Evolutionary conservation across 2,113 vertebrate species (phyloP).

Genomic region (Cisticola juncidis): DNA sequence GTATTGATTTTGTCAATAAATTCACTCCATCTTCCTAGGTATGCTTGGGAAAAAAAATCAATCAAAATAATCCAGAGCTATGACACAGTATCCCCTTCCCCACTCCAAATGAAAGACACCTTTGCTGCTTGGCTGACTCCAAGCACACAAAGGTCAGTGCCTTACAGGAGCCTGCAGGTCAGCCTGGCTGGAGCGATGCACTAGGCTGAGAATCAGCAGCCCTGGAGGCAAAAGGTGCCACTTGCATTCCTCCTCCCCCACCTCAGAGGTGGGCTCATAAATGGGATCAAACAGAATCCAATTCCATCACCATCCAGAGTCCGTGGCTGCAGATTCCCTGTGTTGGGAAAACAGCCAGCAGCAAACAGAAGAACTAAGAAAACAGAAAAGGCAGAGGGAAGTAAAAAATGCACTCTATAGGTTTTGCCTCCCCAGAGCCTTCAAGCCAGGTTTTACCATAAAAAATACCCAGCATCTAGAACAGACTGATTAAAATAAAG

Average conservation of each 20-base stretch:
- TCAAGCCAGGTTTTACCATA: neutral
- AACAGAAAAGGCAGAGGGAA: neutral
- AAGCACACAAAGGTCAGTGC: neutral
- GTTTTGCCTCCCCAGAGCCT: neutral
- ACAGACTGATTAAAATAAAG: neutral
- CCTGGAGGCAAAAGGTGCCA: neutral
- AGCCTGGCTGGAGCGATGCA: neutral
- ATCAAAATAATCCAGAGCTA: neutral
- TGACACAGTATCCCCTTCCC: neutral
- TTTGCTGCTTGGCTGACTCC: neutral
- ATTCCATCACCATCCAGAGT: neutral
- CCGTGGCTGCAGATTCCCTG: neutral
- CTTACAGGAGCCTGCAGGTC: neutral
- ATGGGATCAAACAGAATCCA: neutral
- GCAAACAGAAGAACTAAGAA: neutral
- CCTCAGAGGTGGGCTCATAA: neutral
- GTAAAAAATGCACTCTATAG: neutral
- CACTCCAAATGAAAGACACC: neutral
- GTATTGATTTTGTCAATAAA: neutral
- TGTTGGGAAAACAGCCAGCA: neutral
- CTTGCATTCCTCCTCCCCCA: accelerated
- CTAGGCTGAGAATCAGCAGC: neutral
- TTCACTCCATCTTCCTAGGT: neutral
- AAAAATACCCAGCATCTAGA: neutral
- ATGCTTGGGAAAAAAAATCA: neutral